Percentiles rank a stretch among this genome's conserved stretches.
These are phyloP conservation scores for Himalopsyche anomala DNA, from an alignment of 2,888 invertebrate genomes.

Conservation along the genomic window DNA sequence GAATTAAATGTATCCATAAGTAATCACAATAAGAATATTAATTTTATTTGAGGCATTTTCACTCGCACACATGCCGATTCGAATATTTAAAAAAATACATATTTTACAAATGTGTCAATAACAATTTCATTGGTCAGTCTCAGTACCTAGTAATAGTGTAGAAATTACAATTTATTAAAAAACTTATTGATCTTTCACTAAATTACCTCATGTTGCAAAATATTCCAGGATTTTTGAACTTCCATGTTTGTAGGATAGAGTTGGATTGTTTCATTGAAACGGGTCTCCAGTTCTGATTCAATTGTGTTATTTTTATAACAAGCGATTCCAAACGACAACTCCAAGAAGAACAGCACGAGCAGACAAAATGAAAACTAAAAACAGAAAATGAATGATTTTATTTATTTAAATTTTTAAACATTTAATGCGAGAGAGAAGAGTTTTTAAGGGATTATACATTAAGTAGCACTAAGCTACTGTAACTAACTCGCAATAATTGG, in stretches of 20 bases:
- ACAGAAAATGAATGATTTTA: constrained; percentile 51
- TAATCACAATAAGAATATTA: too few species aligned
- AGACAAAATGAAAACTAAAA: constrained; percentile 86
- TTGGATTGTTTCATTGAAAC: constrained; percentile 84
- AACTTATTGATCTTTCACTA: neutral
- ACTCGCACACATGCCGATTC: neutral
- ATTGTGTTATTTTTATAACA: constrained; percentile 86
- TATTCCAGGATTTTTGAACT: constrained; percentile 86
- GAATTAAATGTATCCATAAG: too few species aligned
- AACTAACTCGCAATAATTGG: too few species aligned
- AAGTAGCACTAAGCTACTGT: too few species aligned
- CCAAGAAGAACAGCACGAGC: constrained; percentile 87
- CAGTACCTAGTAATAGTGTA: neutral
- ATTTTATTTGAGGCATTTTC: too few species aligned
- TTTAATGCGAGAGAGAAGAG: too few species aligned
- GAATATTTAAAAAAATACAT: too few species aligned
- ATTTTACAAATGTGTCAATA: too few species aligned
- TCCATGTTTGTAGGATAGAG: constrained; percentile 81
- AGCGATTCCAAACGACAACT: constrained; percentile 90
- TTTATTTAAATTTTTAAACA: too few species aligned
- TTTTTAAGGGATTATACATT: too few species aligned
- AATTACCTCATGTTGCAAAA: constrained; percentile 88
- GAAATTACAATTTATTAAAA: too few species aligned
- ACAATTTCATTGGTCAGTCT: too few species aligned
- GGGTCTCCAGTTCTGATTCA: constrained; percentile 80